Base-by-base conservation (phyloP, 1,140 invertebrate species). In the Tetragnatha versicolor region DNA sequence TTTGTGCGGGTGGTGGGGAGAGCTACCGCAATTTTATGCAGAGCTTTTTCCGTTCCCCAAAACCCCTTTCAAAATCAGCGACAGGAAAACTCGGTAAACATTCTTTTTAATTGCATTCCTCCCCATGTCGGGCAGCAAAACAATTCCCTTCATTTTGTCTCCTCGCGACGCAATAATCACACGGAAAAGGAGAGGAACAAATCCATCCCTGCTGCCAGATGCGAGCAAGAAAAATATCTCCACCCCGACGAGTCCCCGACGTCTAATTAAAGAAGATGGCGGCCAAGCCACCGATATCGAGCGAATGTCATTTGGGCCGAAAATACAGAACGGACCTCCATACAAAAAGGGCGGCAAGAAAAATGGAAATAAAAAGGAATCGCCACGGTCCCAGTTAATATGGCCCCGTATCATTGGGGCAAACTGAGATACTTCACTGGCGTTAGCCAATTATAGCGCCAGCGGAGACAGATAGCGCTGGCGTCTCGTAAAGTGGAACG, bases 261-360 rank as follows among this genome's bases (percentile, higher is more conserved):
- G 65, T 51, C 65, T 68, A 68, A 68, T 68, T 68, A 68, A 68
- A 68, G 65, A 68, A 68, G 45, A 49, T 68, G 65, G 65, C 39
- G 39, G 42, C 27, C 31, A 51, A 51, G 65, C 45, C 47, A 68
- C 65, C 51, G 65, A 68, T 68, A 68, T 42, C 29, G n/a, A n/a
- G 25, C n/a, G 45, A 68, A 68, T 68, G 65, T 68, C 65, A 68
- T 51, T 68, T 68, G n/a, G 25, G 39, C 47, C 22, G 27, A 68
- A 68, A n/a, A 68, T 68, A 42, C 51, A 68, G 65, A 68, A 51
- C 65, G 65, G 51, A 68, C 22, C 1, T 35, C 10, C 58, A 20
- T 7, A 6, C 29, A 20, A 61, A 25, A 42, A 39, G 37, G 42
- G 39, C 42, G 42, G 20, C 42, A 20, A 47, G 20, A 47, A 17